phyloP scores from a whole-genome alignment of 2,797 vertebrate genomes.

The Cossypha dichroa region DNA sequence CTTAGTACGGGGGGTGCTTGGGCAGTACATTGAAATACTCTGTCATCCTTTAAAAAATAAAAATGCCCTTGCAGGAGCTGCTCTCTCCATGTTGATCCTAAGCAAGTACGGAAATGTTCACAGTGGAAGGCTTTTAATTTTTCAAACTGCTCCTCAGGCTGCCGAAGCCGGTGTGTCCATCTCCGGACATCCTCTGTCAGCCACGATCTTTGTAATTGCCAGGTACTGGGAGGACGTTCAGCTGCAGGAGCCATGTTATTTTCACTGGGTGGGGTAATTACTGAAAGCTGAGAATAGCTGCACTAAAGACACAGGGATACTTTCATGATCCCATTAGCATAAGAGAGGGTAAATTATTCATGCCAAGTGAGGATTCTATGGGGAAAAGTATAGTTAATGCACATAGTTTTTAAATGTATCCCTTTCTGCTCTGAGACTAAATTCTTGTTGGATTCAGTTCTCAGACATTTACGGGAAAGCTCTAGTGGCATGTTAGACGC shows the following conservation, averaged over 20 bases:
- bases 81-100: not conserved
- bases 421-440: conserved; percentile 91
- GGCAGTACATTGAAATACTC: not conserved
- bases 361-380: conserved; percentile 98
- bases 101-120: conserved; percentile 29
- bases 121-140: conserved; percentile 14
- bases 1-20: not conserved
- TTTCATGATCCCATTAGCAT: conserved; percentile 99
- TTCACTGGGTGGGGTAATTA: conserved; percentile 90
- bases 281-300: conserved; percentile 97
- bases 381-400: conserved; percentile 99
- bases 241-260: conserved; percentile 82
- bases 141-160: conserved; percentile 1
- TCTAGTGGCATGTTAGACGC: conserved; percentile 87
- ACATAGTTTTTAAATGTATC: conserved; percentile 99
- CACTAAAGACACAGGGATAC: conserved; percentile 92
- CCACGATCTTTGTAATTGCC: conserved; percentile 77
- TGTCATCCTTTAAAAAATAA: not conserved
- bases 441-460: conserved; percentile 98
- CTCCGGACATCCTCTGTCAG: conserved; percentile 67
- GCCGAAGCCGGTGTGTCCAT: conserved; percentile 42
- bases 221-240: conserved; percentile 71
- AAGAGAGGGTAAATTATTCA: conserved; percentile 99
- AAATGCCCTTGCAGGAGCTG: not conserved
- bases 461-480: conserved; percentile 97